Evolutionary conservation across 2,113 vertebrate genomes (phyloP).

Genomic region (Anarrhichthys ocellatus): DNA sequence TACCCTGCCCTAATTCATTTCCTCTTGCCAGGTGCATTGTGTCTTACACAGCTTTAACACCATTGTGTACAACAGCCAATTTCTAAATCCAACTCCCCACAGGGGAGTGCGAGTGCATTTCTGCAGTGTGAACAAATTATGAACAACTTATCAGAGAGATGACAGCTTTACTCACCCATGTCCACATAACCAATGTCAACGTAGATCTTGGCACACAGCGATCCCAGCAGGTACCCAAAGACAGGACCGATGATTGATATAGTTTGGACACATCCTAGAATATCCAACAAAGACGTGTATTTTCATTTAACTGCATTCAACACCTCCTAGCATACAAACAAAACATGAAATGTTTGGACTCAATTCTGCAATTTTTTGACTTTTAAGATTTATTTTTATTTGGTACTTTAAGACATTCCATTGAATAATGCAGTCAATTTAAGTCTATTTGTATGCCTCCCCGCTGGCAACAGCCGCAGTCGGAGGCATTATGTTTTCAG

Average conservation of each 20-base stretch:
- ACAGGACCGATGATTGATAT: slow-evolving; percentile 81
- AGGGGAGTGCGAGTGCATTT: background rate
- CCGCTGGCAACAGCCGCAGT: too few relatives aligned
- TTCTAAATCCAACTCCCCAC: slow-evolving; percentile 2
- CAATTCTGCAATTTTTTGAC: background rate
- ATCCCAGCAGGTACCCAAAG: slow-evolving; percentile 82
- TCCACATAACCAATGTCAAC: slow-evolving; percentile 83
- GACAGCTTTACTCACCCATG: slow-evolving; percentile 72
- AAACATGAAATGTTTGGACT: background rate
- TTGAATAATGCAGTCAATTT: background rate
- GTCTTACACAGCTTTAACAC: background rate
- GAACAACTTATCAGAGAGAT: background rate
- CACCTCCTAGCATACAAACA: background rate
- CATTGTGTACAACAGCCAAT: background rate
- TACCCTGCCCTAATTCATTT: background rate
- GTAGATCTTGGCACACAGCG: slow-evolving; percentile 81
- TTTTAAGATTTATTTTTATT: background rate
- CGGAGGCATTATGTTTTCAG: background rate
- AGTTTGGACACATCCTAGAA: slow-evolving; percentile 80
- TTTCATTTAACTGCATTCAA: background rate
- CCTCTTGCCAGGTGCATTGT: background rate
- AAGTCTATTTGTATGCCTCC: background rate
- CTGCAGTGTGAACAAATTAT: background rate
- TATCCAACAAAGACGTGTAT: background rate
- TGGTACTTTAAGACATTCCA: background rate